Conservation (phyloP, 2,888 invertebrate genomes). For the Adela reaumurella region DNA sequence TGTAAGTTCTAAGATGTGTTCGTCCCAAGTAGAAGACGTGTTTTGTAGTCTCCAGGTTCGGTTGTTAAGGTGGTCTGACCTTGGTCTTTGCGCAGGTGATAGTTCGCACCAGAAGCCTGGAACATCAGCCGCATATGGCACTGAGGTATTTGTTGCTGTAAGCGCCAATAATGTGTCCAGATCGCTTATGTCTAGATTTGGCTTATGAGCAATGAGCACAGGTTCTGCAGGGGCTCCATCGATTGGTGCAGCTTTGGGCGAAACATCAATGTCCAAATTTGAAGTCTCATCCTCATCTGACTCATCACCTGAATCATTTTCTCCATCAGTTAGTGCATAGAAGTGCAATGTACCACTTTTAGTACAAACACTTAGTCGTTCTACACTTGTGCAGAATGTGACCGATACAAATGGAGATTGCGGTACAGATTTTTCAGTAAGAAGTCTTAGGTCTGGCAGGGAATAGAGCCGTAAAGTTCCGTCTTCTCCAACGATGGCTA, state of each 20-base stretch:
- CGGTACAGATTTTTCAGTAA: slow-evolving; percentile 66
- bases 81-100: slow-evolving; percentile 85
- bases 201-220: slow-evolving; percentile 56
- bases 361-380: slow-evolving; percentile 81
- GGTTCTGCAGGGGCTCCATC: slow-evolving; percentile 30
- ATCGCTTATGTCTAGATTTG: slow-evolving; percentile 54
- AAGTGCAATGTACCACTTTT: slow-evolving; percentile 78
- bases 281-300: slow-evolving; percentile 66
- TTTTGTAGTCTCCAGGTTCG: slow-evolving; percentile 87
- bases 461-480: slow-evolving; percentile 72
- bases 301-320: slow-evolving; percentile 69
- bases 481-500: slow-evolving; percentile 70
- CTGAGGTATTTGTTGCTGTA: slow-evolving; percentile 55
- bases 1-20: slow-evolving; percentile 87
- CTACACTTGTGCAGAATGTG: slow-evolving; percentile 84
- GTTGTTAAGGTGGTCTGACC: slow-evolving; percentile 84
- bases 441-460: slow-evolving; percentile 63
- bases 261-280: slow-evolving; percentile 44
- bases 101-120: slow-evolving; percentile 93
- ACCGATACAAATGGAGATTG: slow-evolving; percentile 75
- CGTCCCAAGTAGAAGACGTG: slow-evolving; percentile 88
- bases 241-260: slow-evolving; percentile 29
- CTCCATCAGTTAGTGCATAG: slow-evolving; percentile 70
- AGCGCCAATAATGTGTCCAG: slow-evolving; percentile 68
- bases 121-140: slow-evolving; percentile 78